phyloP scores from a whole-genome alignment of 2,888 invertebrate genomes.

The Drosophila nigricruria region DNA sequence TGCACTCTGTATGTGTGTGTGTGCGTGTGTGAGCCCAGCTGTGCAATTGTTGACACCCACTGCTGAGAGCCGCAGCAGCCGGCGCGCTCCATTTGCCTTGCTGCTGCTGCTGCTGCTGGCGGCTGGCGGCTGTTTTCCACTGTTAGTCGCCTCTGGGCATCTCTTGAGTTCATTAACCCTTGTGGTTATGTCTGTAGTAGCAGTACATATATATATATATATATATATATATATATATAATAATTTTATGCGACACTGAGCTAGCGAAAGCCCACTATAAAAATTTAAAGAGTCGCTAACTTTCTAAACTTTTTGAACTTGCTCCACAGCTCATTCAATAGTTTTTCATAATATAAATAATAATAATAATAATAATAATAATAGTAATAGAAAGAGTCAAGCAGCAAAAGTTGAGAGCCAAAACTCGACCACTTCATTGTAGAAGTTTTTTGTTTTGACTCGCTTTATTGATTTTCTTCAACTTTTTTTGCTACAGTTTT shows the following conservation, averaged over 20 bases:
- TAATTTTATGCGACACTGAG: constrained; percentile 45
- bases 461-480: constrained; percentile 50
- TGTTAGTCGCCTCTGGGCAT: constrained; percentile 43
- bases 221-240: constrained; percentile 23
- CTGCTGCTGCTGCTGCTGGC: constrained; percentile 53
- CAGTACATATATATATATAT: constrained; percentile 30
- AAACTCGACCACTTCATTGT: constrained; percentile 54
- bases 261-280: constrained; percentile 21
- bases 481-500: constrained; percentile 40
- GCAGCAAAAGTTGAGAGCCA: constrained; percentile 19
- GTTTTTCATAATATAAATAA: constrained; percentile 24
- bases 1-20: constrained; percentile 24
- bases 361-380: constrained; percentile 25
- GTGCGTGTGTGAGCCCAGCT: constrained; percentile 65
- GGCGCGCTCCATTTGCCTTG: constrained; percentile 68
- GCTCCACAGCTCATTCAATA: constrained; percentile 24
- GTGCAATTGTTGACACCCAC: constrained; percentile 79
- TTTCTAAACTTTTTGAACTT: constrained; percentile 57
- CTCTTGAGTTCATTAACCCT: constrained; percentile 71
- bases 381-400: constrained; percentile 3
- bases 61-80: constrained; percentile 62
- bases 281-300: constrained; percentile 37
- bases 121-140: constrained; percentile 60
- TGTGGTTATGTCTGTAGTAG: constrained; percentile 49
- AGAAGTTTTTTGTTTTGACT: constrained; percentile 27